phyloP scores from a whole-genome alignment of 2,113 vertebrate genomes.

The Copsychus sechellarum region DNA sequence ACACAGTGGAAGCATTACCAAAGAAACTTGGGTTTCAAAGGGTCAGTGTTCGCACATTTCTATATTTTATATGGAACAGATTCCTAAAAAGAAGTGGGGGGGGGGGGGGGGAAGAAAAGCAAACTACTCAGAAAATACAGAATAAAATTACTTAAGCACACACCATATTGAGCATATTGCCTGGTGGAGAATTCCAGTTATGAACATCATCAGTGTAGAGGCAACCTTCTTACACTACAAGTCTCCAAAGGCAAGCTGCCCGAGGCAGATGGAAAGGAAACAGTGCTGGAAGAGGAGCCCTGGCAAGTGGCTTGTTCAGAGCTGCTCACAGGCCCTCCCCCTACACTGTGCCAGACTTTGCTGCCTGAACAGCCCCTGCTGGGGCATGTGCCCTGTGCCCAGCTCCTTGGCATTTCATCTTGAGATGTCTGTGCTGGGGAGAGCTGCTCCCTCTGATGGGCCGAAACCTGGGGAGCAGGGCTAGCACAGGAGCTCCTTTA shows the following conservation, averaged over 20 bases:
- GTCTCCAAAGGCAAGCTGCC: background rate
- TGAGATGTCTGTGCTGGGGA: rapidly evolving
- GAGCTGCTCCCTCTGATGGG: background rate
- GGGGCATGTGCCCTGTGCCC: rapidly evolving
- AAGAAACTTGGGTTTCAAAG: background rate
- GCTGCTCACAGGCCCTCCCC: background rate
- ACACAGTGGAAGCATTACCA: background rate
- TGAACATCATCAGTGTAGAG: background rate
- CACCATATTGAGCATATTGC: rapidly evolving
- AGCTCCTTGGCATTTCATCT: background rate
- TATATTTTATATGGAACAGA: background rate
- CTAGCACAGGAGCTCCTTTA: background rate
- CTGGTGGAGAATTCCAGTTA: background rate
- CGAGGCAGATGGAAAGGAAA: background rate
- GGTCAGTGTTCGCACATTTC: background rate
- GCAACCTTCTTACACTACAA: background rate
- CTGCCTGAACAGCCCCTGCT: background rate
- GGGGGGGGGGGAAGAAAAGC: background rate
- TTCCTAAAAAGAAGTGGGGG: background rate
- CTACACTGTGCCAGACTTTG: rapidly evolving
- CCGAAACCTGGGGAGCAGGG: background rate
- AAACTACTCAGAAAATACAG: background rate
- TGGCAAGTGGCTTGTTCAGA: background rate
- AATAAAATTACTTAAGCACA: background rate
- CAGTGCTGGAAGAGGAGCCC: background rate